Evolutionary conservation across 2,888 invertebrate genomes (phyloP), one percentile per base, ranked within the genome.

Genomic region (Matsumyia berberina): DNA sequence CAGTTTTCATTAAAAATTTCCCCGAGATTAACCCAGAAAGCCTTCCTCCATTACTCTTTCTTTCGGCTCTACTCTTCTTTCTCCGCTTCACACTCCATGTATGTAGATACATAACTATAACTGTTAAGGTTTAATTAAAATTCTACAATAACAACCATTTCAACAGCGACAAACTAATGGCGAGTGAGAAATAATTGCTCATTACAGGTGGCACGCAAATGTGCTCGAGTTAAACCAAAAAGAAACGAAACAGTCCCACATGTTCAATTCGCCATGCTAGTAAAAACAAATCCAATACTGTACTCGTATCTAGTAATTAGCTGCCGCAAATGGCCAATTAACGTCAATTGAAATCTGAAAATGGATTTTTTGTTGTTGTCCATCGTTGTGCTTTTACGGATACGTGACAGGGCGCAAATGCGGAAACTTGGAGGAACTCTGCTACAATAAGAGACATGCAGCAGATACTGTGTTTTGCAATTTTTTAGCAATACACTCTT

Each of bases 281-380:
- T 15, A 0, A 12, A 19, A 76, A 24, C 24, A 24, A 19, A 24
- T n/a, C 5, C 49, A 37, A 55, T 39, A 55, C 60, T n/a, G n/a
- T n/a, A n/a, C n/a, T n/a, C 51, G 66, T 69, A 69, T 79, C 73
- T 57, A 57, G 78, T 69, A 83, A 78, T 83, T 83, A 83, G 55
- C 51, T 51, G 69, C 73, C 79, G 57, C 79, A 73, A 64, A 83
- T 79, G 64, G 79, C 64, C 83, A 83, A 83, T 83, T 83, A 79
- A 74, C 64, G 57, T 83, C 83, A 78, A 83, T 83, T 83, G 83
- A 79, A 83, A 83, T 83, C 83, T 64, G 67, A 53, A 83, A 83
- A 83, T 83, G 79, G 53, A 42, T 12, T 37, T n/a, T 72, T 77
- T 55, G 76, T 62, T 60, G 58, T 49, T 58, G 57, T 15, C 24